These are phyloP conservation scores for Muscina levida DNA, from an alignment of 2,888 invertebrate genomes.

Conservation along the genomic window DNA sequence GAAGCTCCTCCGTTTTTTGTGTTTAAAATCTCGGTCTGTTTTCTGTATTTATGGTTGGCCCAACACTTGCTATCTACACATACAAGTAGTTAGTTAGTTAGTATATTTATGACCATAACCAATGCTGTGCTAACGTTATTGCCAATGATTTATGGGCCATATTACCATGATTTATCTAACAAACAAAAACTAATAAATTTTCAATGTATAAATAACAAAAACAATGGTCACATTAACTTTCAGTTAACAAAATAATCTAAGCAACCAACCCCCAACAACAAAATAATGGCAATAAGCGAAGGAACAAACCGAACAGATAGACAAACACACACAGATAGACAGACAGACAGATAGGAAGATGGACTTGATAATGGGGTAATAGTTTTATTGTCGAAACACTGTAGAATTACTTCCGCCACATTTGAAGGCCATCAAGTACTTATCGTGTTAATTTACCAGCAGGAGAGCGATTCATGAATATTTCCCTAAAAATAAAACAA, in stretches of 20 bases:
- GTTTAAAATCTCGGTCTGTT: no score
- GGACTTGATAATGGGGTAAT: slow-evolving; percentile 58
- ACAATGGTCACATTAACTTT: no score
- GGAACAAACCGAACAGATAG: background rate
- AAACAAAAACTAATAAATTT: no score
- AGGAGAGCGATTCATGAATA: slow-evolving; percentile 48
- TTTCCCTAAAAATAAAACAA: slow-evolving; percentile 4
- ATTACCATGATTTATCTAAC: no score
- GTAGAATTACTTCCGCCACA: slow-evolving; percentile 77
- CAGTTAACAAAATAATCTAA: slow-evolving; percentile 46
- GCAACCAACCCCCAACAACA: slow-evolving; percentile 22
- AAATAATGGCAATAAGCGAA: background rate
- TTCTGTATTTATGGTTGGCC: no score
- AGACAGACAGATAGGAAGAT: background rate
- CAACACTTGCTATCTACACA: no score
- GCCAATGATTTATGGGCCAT: no score
- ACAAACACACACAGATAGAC: slow-evolving; percentile 8
- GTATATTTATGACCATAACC: no score
- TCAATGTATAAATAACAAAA: no score
- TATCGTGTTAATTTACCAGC: slow-evolving; percentile 78
- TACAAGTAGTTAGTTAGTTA: no score
- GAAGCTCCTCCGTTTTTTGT: no score
- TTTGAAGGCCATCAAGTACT: slow-evolving; percentile 77
- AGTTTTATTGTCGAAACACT: slow-evolving; percentile 59
- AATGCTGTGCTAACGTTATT: no score